Conservation (phyloP, 2,113 vertebrate species). For the Eolophus roseicapilla region DNA sequence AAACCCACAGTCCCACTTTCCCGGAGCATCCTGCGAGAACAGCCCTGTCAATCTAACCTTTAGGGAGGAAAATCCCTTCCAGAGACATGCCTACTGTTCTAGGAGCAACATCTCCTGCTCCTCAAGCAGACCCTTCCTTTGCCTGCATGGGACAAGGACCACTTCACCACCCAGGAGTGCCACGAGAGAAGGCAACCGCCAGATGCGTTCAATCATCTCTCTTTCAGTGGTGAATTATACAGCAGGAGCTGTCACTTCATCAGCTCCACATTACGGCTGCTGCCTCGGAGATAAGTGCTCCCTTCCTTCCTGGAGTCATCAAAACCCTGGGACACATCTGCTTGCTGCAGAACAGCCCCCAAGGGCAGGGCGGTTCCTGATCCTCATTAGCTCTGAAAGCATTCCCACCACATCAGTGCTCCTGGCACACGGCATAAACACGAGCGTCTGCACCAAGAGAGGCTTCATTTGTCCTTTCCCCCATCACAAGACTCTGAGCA, state of each 20-base stretch:
- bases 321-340: slow-evolving; percentile 30
- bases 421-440: not conserved
- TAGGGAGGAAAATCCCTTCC: not conserved
- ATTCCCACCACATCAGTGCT: not conserved
- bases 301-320: slow-evolving; percentile 52
- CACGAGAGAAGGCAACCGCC: not conserved
- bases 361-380: not conserved
- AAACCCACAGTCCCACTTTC: not conserved
- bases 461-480: not conserved
- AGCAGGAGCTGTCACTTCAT: not conserved
- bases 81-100: not conserved
- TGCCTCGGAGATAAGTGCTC: slow-evolving; percentile 11
- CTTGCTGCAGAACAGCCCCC: not conserved
- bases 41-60: not conserved
- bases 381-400: not conserved
- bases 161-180: not conserved
- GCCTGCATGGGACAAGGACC: not conserved
- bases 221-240: not conserved
- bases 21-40: fast-evolving
- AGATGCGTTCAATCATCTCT: not conserved
- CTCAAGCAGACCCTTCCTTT: not conserved
- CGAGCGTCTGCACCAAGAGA: fast-evolving
- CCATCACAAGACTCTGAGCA: not conserved
- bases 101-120: not conserved
- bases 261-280: not conserved